Evolutionary conservation across 2,797 vertebrate species (phyloP).

Genomic region (Odontamblyopus rebecca): DNA sequence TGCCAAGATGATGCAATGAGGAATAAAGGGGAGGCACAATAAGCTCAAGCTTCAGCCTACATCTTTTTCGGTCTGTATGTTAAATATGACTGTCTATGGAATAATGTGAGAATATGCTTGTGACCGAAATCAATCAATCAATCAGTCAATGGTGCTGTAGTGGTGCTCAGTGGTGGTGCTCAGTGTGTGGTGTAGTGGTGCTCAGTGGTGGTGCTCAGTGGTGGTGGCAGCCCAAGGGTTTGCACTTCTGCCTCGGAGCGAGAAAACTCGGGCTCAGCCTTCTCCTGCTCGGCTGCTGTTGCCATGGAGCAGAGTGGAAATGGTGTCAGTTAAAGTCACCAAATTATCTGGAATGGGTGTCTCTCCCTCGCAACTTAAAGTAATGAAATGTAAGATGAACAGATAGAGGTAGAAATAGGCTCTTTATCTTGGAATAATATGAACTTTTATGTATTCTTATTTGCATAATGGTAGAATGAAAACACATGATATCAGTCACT

Average conservation of each 20-base stretch:
- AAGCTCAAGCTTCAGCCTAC: too few relatives aligned
- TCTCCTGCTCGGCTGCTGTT: not conserved
- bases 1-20: too few relatives aligned
- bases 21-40: too few relatives aligned
- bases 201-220: too few relatives aligned
- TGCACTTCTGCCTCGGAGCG: constrained; percentile 7
- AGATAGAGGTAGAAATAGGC: not conserved
- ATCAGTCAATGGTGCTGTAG: too few relatives aligned
- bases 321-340: constrained; percentile 6
- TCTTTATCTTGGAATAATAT: not conserved
- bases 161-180: too few relatives aligned
- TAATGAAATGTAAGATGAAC: not conserved
- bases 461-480: not conserved
- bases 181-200: too few relatives aligned
- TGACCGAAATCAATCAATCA: too few relatives aligned
- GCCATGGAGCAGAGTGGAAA: not conserved
- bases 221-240: constrained; percentile 11
- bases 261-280: constrained; percentile 2
- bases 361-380: not conserved
- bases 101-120: too few relatives aligned
- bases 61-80: too few relatives aligned
- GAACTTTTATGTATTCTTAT: not conserved
- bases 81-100: too few relatives aligned
- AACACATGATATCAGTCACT: not conserved
- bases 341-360: not conserved